phyloP scores from a whole-genome alignment of 2,113 vertebrate species.

The Tympanuchus pallidicinctus region DNA sequence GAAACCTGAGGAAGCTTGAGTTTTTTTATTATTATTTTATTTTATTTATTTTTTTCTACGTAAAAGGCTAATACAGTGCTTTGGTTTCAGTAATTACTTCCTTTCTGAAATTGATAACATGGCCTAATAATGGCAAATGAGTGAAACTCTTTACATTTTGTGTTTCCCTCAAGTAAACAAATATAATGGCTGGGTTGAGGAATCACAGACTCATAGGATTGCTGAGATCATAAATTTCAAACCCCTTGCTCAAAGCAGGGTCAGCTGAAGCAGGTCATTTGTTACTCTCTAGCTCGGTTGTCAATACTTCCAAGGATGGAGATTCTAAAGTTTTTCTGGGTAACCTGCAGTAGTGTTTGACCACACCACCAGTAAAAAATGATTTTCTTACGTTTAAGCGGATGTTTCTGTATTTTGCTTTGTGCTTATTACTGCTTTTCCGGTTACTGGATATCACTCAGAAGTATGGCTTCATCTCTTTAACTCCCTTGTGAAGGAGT shows the following conservation, averaged over 20 bases:
- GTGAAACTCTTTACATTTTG: not conserved
- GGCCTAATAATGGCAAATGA: not conserved
- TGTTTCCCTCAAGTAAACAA: not conserved
- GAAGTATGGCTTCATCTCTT: not conserved
- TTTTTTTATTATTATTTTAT: not conserved
- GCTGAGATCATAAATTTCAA: not conserved
- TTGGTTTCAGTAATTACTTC: not conserved
- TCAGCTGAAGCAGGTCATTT: not conserved
- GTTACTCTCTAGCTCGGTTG: not conserved
- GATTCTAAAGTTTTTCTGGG: not conserved
- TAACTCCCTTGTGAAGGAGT: not conserved
- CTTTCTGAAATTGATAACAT: not conserved
- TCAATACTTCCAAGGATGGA: not conserved
- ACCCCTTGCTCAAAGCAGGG: not conserved
- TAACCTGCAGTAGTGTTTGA: not conserved
- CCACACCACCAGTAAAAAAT: not conserved
- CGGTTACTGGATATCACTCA: not conserved
- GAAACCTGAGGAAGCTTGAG: conserved; percentile 23
- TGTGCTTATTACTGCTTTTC: not conserved
- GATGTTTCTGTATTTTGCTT: not conserved
- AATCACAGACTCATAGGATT: not conserved
- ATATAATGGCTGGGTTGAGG: not conserved
- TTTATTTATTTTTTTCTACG: not conserved
- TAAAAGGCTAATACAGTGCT: not conserved
- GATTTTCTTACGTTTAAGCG: not conserved